Evolutionary conservation across 2,797 vertebrate species (phyloP).

Genomic region (Argya squamiceps): DNA sequence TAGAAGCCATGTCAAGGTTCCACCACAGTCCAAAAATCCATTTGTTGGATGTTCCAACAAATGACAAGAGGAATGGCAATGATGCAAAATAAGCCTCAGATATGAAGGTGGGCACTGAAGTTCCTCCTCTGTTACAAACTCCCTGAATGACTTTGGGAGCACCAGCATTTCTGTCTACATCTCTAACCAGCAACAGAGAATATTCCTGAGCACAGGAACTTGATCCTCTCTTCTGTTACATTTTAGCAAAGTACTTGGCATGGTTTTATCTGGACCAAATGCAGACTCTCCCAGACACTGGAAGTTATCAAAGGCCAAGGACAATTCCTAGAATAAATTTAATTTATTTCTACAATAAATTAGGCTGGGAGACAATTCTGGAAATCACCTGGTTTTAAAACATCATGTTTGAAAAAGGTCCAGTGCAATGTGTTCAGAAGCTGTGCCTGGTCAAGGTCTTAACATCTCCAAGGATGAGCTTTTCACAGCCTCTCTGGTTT

Average conservation of each 20-base stretch:
- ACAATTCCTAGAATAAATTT: not conserved
- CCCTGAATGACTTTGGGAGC: not conserved
- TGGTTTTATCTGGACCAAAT: not conserved
- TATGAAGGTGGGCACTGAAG: accelerated
- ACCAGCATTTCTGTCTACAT: not conserved
- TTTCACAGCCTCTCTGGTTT: not conserved
- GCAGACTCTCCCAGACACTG: not conserved
- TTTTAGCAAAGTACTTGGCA: not conserved
- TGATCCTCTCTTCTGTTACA: not conserved
- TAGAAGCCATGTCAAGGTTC: not conserved
- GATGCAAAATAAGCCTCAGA: not conserved
- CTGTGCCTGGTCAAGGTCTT: not conserved
- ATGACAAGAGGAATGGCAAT: not conserved
- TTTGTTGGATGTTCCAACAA: not conserved
- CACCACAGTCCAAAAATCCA: not conserved
- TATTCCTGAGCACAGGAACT: not conserved
- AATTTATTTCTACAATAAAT: not conserved
- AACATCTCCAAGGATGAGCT: not conserved
- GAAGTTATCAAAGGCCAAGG: not conserved
- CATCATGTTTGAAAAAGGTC: not conserved
- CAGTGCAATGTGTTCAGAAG: not conserved
- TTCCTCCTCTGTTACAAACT: not conserved
- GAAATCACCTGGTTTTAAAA: not conserved
- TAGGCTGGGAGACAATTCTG: not conserved
- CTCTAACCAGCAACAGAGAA: not conserved